phyloP scores from a whole-genome alignment of 2,888 invertebrate species.

The Caenorhabditis auriculariae region DNA sequence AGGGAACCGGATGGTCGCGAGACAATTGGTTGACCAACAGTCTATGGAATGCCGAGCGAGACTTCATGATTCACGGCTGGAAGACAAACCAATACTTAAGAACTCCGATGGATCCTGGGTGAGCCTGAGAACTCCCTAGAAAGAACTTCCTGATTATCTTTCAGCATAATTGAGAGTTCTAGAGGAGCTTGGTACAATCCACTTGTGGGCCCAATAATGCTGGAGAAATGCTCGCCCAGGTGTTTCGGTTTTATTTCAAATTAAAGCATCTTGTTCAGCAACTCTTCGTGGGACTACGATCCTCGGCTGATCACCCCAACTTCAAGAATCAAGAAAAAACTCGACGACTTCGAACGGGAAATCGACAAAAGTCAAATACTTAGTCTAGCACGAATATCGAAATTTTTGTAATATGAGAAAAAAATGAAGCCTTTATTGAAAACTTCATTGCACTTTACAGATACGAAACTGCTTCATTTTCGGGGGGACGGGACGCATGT shows the following conservation, averaged over 20 bases:
- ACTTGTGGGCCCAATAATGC: slow-evolving; percentile 11
- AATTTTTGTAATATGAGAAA: too few relatives aligned
- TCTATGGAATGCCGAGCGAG: slow-evolving; percentile 25
- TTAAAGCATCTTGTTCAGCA: slow-evolving; percentile 1
- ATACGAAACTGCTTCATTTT: too few relatives aligned
- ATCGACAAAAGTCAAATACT: too few relatives aligned
- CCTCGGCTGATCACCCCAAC: slow-evolving; percentile 6
- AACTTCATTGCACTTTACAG: too few relatives aligned
- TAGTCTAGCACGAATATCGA: too few relatives aligned
- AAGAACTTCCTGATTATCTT: neutral
- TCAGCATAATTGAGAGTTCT: neutral
- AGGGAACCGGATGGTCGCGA: slow-evolving; percentile 35
- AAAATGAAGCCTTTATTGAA: too few relatives aligned
- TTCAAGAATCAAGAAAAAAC: too few relatives aligned
- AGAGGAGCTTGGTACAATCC: slow-evolving; percentile 17
- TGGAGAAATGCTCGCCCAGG: slow-evolving; percentile 18
- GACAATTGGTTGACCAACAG: slow-evolving; percentile 33
- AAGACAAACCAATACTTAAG: slow-evolving; percentile 12
- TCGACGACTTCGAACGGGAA: too few relatives aligned
- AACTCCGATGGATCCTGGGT: too few relatives aligned
- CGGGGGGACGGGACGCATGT: too few relatives aligned
- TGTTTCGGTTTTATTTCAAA: neutral
- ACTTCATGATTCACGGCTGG: slow-evolving; percentile 41
- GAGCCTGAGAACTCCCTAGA: too few relatives aligned
- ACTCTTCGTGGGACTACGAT: slow-evolving; percentile 9